A percentile compares a stretch with the other conserved stretches of the same genome.
These are phyloP conservation scores for Rhingia campestris DNA, from an alignment of 2,888 invertebrate genomes.

Conservation along the genomic window DNA sequence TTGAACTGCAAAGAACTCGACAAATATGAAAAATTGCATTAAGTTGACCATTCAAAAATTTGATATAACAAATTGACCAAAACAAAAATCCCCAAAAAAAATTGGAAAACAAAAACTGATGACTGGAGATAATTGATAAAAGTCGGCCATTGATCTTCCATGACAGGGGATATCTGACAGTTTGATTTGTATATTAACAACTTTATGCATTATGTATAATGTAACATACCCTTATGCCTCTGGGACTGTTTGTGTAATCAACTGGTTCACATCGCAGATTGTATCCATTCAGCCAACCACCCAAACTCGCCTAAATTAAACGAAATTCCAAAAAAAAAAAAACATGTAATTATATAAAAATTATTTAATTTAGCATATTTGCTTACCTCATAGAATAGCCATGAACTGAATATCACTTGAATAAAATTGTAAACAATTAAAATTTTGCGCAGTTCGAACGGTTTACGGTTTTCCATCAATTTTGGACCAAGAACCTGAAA, in stretches of 20 bases:
- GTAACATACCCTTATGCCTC: slow-evolving; percentile 87
- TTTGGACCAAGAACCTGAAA: slow-evolving; percentile 88
- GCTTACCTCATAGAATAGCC: slow-evolving; percentile 84
- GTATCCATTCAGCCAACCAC: slow-evolving; percentile 90
- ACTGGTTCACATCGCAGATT: slow-evolving; percentile 91
- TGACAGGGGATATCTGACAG: background rate
- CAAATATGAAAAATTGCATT: background rate
- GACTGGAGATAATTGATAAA: slow-evolving; percentile 1
- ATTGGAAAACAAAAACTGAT: background rate
- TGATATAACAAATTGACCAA: background rate
- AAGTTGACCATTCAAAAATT: background rate
- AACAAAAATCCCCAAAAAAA: background rate
- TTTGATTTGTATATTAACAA: background rate
- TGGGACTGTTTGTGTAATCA: slow-evolving; percentile 88
- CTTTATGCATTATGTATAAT: background rate
- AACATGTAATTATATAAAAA: background rate
- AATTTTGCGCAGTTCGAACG: slow-evolving; percentile 89
- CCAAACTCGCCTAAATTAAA: slow-evolving; percentile 83
- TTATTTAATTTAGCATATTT: background rate
- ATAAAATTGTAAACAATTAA: slow-evolving; percentile 92
- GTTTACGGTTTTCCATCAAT: slow-evolving; percentile 93
- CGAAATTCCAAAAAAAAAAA: slow-evolving; percentile 1
- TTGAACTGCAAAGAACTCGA: background rate
- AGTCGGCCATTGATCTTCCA: background rate
- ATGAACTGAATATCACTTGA: slow-evolving; percentile 86